These are phyloP conservation scores for Colossoma macropomum DNA, from an alignment of 2,113 vertebrate genomes.

Conservation along the genomic window DNA sequence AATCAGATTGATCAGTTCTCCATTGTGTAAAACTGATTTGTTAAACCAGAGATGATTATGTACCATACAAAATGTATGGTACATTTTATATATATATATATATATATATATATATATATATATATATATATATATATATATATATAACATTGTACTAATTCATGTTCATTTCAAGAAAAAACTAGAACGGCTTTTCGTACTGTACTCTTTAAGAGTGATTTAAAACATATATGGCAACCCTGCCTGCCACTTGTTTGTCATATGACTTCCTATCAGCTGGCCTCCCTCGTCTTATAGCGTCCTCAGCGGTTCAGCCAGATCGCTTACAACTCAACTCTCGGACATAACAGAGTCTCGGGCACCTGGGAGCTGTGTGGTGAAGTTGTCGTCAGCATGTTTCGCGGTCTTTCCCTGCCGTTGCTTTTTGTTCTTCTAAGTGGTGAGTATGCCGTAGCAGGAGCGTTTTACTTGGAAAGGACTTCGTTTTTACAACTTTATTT, in stretches of 20 bases:
- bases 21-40: no score
- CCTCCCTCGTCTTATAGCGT: conserved; percentile 29
- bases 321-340: background rate
- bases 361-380: background rate
- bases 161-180: no score
- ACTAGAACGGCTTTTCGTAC: no score
- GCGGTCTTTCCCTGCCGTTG: conserved; percentile 49
- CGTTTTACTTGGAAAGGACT: background rate
- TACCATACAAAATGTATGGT: no score
- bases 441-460: conserved; percentile 53
- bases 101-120: no score
- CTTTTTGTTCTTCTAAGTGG: conserved; percentile 61
- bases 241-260: conserved; percentile 54
- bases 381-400: conserved; percentile 60
- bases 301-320: no score
- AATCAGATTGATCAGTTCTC: no score
- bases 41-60: no score
- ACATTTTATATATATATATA: no score
- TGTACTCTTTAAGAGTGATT: background rate
- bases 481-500: background rate
- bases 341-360: background rate
- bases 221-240: background rate
- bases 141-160: no score
- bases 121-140: no score
- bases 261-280: conserved; percentile 74